A percentile compares a stretch with the other conserved stretches of the same genome.
Evolutionary conservation across 2,888 invertebrate genomes (phyloP).

Genomic region (Ethmia dodecea): DNA sequence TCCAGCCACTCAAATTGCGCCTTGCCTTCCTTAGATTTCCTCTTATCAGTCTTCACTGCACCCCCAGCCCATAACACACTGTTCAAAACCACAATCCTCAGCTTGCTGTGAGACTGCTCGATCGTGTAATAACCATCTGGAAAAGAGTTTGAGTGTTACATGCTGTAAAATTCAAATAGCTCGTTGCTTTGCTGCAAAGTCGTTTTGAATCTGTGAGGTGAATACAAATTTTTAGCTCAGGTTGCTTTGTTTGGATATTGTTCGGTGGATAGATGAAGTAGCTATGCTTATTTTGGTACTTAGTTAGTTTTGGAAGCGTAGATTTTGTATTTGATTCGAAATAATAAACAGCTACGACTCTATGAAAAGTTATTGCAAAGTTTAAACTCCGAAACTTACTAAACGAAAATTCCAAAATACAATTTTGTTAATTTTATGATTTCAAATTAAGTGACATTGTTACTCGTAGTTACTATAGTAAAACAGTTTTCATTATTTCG

Average conservation of each 20-base stretch:
- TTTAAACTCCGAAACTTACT: too few species aligned
- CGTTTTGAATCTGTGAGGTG: slow-evolving; percentile 6
- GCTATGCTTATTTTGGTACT: too few species aligned
- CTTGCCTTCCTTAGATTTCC: slow-evolving; percentile 53
- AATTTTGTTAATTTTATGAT: too few species aligned
- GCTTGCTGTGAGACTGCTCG: slow-evolving; percentile 87
- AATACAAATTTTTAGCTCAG: slow-evolving; percentile 6
- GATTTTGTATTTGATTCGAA: too few species aligned
- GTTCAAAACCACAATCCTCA: slow-evolving; percentile 91
- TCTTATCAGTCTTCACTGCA: slow-evolving; percentile 54
- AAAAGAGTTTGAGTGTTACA: neutral
- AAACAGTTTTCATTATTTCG: too few species aligned
- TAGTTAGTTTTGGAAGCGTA: too few species aligned
- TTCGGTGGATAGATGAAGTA: too few species aligned
- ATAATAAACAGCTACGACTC: too few species aligned
- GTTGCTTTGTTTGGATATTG: neutral
- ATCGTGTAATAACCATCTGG: slow-evolving; percentile 94
- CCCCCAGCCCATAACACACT: slow-evolving; percentile 88
- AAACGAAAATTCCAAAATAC: too few species aligned
- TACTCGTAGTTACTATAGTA: too few species aligned
- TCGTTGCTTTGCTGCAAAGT: slow-evolving; percentile 4
- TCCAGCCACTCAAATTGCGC: slow-evolving; percentile 93
- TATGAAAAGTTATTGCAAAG: too few species aligned
- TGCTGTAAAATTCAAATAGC: slow-evolving; percentile 7
- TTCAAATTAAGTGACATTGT: too few species aligned